Evolutionary conservation across 2,888 invertebrate species (phyloP), one percentile per base, ranked within the genome.

Genomic region (Melinaea marsaeus): DNA sequence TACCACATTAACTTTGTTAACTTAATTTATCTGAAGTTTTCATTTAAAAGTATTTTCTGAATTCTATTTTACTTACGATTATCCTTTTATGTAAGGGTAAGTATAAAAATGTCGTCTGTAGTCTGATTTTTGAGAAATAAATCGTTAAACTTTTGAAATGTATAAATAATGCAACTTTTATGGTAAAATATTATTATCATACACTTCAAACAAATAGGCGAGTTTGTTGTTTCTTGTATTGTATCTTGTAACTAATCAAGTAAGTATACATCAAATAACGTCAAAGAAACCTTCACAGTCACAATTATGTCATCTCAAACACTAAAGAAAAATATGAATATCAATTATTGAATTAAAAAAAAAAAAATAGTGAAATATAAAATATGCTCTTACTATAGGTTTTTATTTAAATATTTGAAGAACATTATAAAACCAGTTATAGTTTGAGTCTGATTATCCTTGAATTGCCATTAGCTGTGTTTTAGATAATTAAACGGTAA

Each of bases 41-140:
- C 57, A 66, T 64, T 67, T 60, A 64, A 69, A 65, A 69, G 60
- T 48, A 60, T 64, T 59, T 58, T 64, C 47, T 57, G 55, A 45
- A 59, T 66, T 63, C 63, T 60, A 61, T 64, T 65, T 64, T 60
- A 55, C 61, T 55, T 51, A 62, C 60, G 55, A 54, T 59, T 54
- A 57, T 61, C 61, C 69, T 67, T 65, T 58, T 64, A 59, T 59
- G 57, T 57, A 64, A 57, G 64, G 63, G 58, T 67, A 67, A 66
- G 71, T 65, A 70, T 72, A 73, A 72, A 69, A 70, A 59, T 22
- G 66, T 67, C 22, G 64, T 73, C 71, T 71, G 66, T 72, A 72
- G 65, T 70, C 47, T 64, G 67, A 61, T 72, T 71, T 70, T 66
- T 61, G 67, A 73, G 69, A 68, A 64, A 70, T 69, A 0, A 22